These are phyloP conservation scores for Pherbina coryleti DNA, from an alignment of 2,888 invertebrate species.

Conservation along the genomic window DNA sequence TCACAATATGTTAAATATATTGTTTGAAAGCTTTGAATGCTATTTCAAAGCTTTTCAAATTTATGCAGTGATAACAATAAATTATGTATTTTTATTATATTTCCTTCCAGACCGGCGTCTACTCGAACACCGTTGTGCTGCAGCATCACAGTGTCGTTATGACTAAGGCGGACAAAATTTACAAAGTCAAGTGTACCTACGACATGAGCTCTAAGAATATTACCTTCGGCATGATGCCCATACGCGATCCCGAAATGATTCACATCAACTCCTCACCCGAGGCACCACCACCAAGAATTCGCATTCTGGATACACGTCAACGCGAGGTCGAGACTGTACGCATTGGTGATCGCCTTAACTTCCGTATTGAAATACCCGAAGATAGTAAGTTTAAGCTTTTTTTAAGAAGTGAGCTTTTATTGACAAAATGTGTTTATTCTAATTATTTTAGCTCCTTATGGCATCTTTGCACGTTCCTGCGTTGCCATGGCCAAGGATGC, in stretches of 20 bases:
- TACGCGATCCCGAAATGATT: conserved; percentile 95
- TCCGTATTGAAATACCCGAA: conserved; percentile 96
- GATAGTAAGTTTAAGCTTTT: conserved; percentile 80
- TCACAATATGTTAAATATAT: too few species aligned
- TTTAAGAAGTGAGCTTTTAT: background rate
- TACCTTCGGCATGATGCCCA: conserved; percentile 97
- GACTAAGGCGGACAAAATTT: conserved; percentile 96
- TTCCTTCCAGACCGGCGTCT: conserved; percentile 83
- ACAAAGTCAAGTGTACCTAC: conserved; percentile 96
- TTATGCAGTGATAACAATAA: background rate
- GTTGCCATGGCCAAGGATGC: conserved; percentile 98
- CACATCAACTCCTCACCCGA: conserved; percentile 95
- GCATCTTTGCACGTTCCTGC: conserved; percentile 94
- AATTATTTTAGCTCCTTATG: conserved; percentile 83
- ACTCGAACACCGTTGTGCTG: conserved; percentile 93
- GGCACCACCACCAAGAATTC: conserved; percentile 93
- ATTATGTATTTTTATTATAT: background rate
- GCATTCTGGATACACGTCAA: conserved; percentile 87
- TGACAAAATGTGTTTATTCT: background rate
- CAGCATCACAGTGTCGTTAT: conserved; percentile 96
- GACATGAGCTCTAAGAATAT: conserved; percentile 97
- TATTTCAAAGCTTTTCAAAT: too few species aligned
- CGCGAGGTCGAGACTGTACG: conserved; percentile 94
- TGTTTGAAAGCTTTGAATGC: too few species aligned
- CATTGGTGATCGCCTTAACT: conserved; percentile 93